phyloP scores from a whole-genome alignment of 2,797 vertebrate species.

The Pangasius krempfi region DNA sequence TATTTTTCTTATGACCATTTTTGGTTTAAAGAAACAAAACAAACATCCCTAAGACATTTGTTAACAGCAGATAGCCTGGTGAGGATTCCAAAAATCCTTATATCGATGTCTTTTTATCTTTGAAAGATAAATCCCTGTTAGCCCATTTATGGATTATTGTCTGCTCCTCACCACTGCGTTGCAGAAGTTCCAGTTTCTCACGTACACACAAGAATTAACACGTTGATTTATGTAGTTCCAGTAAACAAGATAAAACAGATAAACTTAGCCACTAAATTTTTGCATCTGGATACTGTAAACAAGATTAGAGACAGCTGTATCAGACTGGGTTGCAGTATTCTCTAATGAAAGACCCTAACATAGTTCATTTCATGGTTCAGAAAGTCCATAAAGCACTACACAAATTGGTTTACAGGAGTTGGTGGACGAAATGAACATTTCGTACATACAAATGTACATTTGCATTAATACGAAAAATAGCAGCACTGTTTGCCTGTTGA shows the following conservation, averaged over 20 bases:
- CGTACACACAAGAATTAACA: constrained; percentile 2
- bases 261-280: background rate
- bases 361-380: background rate
- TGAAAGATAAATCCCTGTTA: background rate
- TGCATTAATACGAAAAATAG: background rate
- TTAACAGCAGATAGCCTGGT: background rate
- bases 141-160: background rate
- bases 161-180: background rate
- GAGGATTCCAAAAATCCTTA: background rate
- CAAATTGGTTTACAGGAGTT: background rate
- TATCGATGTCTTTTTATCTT: background rate
- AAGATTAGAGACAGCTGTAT: constrained; percentile 1
- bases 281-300: constrained; percentile 9
- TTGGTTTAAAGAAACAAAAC: background rate
- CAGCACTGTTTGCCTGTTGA: constrained; percentile 4
- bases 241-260: constrained; percentile 21
- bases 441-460: background rate
- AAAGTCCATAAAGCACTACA: background rate
- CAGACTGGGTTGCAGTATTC: background rate
- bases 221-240: background rate
- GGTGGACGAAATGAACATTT: background rate
- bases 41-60: background rate
- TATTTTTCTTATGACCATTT: background rate
- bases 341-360: background rate
- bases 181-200: background rate